Percentiles rank a stretch among this genome's conserved stretches.
These are phyloP conservation scores for Gnatocerus cornutus DNA, from an alignment of 2,888 invertebrate species.

Conservation along the genomic window DNA sequence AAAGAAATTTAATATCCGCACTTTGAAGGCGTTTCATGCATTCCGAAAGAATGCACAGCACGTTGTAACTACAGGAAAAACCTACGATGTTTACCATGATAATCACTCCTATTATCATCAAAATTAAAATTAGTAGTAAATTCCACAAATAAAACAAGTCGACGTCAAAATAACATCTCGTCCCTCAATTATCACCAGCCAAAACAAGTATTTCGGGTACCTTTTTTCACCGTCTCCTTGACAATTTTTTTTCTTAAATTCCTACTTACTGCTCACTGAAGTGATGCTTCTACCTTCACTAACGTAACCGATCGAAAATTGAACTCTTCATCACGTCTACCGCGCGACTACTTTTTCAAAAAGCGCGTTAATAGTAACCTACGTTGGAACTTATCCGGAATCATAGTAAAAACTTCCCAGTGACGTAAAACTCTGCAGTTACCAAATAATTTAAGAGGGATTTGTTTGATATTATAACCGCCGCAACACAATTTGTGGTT, in stretches of 20 bases:
- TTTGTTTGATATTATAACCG: background rate
- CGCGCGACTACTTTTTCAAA: background rate
- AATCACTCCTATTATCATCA: conserved; percentile 14
- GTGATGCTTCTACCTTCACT: background rate
- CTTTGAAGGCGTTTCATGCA: background rate
- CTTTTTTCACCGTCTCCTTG: conserved; percentile 7
- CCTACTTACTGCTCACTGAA: background rate
- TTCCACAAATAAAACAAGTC: conserved; percentile 20
- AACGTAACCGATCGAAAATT: conserved; percentile 10
- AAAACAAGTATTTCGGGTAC: conserved; percentile 4
- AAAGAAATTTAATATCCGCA: too few relatives aligned
- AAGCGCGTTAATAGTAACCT: background rate
- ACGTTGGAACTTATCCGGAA: background rate
- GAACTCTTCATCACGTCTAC: background rate
- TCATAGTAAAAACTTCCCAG: conserved; percentile 3
- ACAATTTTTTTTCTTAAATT: background rate
- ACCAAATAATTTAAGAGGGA: background rate
- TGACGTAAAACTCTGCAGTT: conserved; percentile 1
- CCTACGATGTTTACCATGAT: background rate
- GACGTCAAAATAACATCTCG: conserved; percentile 7
- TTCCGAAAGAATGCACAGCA: background rate
- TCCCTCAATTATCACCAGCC: background rate
- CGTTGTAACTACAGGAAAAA: background rate
- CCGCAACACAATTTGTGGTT: conserved; percentile 1
- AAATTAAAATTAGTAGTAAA: conserved; percentile 6